phyloP scores from a whole-genome alignment of 2,797 vertebrate genomes.

The Artibeus jamaicensis region DNA sequence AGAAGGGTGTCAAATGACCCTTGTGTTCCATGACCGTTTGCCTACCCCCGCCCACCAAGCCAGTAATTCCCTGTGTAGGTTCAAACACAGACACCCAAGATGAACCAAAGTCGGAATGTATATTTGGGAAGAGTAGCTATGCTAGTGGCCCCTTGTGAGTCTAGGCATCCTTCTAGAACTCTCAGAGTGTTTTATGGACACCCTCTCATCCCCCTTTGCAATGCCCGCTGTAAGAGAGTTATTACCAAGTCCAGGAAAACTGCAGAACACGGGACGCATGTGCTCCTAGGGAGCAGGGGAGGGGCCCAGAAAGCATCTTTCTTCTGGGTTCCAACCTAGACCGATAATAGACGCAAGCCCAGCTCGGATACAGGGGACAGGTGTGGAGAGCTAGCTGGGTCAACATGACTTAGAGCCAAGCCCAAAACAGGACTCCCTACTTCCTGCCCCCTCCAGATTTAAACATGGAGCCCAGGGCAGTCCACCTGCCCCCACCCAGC shows the following conservation, averaged over 20 bases:
- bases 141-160: background rate
- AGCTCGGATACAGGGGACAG: background rate
- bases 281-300: background rate
- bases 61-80: background rate
- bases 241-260: background rate
- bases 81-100: background rate
- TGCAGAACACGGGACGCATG: background rate
- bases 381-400: background rate
- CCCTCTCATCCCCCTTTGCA: background rate
- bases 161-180: background rate
- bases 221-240: background rate
- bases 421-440: background rate
- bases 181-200: background rate
- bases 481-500: background rate
- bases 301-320: background rate
- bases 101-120: background rate
- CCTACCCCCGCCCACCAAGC: background rate
- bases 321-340: background rate
- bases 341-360: background rate
- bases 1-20: background rate
- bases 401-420: background rate
- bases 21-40: background rate
- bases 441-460: background rate
- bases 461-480: background rate
- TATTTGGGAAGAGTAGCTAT: background rate